Conservation (phyloP, 1,140 invertebrate genomes). For the Scaptomyza hsui region DNA sequence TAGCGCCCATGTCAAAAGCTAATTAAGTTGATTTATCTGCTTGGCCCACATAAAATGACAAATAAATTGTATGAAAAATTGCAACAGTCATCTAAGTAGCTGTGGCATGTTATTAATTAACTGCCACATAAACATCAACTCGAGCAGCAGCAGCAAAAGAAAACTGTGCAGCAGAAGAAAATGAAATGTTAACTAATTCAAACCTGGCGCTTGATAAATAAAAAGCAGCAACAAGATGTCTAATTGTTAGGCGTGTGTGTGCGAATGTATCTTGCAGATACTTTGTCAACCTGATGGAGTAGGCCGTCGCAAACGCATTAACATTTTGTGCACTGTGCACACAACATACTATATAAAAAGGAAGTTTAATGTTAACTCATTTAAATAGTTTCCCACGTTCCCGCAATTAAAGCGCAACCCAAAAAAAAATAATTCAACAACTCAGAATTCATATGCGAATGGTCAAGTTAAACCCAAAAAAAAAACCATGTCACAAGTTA, state of each 20-base stretch:
- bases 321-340: conserved; percentile 50
- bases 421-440: conserved; percentile 26
- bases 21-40: conserved; percentile 71
- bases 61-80: conserved; percentile 73
- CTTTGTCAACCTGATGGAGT: conserved; percentile 38
- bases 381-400: conserved; percentile 77
- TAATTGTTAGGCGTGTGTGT: conserved; percentile 74
- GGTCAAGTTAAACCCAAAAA: conserved; percentile 29
- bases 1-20: conserved; percentile 66
- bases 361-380: conserved; percentile 51
- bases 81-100: conserved; percentile 62
- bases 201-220: conserved; percentile 28
- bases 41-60: conserved; percentile 68
- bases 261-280: conserved; percentile 49
- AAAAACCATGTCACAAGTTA: conserved; percentile 42
- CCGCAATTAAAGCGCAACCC: conserved; percentile 70
- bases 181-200: conserved; percentile 10
- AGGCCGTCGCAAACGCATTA: conserved; percentile 2
- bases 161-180: conserved; percentile 22
- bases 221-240: conserved; percentile 53
- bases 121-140: conserved; percentile 58
- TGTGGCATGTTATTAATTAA: conserved; percentile 73
- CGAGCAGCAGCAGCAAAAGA: conserved; percentile 12
- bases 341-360: conserved; percentile 45
- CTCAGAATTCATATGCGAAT: conserved; percentile 28